These are phyloP conservation scores for Salvelinus fontinalis DNA, from an alignment of 2,113 vertebrate species.

Conservation along the genomic window DNA sequence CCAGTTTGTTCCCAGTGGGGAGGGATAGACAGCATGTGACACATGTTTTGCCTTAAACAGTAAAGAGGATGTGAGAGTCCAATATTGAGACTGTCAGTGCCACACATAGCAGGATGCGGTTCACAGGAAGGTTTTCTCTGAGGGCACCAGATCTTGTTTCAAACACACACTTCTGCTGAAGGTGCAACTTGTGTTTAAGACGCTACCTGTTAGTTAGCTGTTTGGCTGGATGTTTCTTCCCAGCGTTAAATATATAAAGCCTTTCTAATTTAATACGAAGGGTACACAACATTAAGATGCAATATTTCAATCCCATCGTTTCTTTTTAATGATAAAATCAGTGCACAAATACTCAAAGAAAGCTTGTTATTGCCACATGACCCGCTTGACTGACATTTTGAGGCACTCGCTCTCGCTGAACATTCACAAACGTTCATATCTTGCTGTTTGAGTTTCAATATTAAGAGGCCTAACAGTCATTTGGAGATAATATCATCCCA, in stretches of 20 bases:
- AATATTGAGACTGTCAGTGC: background rate
- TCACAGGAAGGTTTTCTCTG: background rate
- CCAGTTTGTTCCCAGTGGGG: background rate
- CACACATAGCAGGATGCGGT: slow-evolving; percentile 44
- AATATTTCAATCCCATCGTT: no score
- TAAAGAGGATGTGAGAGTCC: background rate
- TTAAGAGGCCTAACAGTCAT: background rate
- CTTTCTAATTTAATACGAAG: background rate
- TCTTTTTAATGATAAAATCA: no score
- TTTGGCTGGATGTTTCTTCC: background rate
- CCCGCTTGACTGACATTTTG: no score
- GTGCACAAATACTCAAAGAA: no score
- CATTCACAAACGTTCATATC: no score
- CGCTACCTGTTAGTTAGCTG: background rate
- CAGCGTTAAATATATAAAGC: background rate
- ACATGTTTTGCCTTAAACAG: background rate
- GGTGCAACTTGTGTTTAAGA: background rate
- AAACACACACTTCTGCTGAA: background rate
- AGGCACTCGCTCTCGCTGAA: no score
- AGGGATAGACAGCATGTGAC: background rate
- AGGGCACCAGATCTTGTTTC: background rate
- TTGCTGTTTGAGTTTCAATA: no score
- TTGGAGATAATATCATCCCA: background rate
- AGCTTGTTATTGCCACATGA: no score
- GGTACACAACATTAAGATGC: no score